Conservation (phyloP, 2,113 vertebrate species). For the Meles meles region DNA sequence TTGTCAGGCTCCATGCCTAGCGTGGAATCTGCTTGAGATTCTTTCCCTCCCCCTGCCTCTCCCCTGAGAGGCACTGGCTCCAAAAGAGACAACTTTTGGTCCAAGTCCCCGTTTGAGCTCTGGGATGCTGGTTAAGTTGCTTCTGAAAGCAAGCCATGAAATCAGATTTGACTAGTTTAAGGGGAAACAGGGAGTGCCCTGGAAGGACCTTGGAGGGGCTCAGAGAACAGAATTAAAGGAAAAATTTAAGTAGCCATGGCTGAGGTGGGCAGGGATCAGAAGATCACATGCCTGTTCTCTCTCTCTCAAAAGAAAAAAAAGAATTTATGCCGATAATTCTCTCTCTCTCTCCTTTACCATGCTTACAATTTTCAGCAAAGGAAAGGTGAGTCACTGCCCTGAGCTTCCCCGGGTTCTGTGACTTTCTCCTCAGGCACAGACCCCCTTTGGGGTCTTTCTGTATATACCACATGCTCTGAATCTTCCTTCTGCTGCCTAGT, state of each 20-base stretch:
- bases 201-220: neutral
- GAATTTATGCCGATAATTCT: neutral
- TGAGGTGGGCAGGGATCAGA: neutral
- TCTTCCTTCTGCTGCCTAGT: neutral
- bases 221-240: neutral
- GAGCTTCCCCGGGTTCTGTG: neutral
- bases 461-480: neutral
- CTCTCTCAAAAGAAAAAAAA: neutral
- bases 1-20: neutral
- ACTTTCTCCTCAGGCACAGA: neutral
- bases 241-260: neutral
- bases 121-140: neutral
- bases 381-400: slow-evolving; percentile 77
- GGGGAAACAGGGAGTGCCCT: neutral
- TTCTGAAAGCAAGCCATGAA: neutral
- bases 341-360: neutral
- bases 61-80: too few relatives aligned
- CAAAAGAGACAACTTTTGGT: neutral
- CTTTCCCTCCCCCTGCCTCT: neutral
- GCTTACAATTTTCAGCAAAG: slow-evolving; percentile 70
- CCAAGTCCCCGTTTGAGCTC: neutral
- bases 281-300: neutral
- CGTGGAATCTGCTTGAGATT: neutral
- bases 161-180: neutral
- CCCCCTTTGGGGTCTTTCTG: neutral